Conservation (phyloP, 2,797 vertebrate species). For the Chrosomus eos region DNA sequence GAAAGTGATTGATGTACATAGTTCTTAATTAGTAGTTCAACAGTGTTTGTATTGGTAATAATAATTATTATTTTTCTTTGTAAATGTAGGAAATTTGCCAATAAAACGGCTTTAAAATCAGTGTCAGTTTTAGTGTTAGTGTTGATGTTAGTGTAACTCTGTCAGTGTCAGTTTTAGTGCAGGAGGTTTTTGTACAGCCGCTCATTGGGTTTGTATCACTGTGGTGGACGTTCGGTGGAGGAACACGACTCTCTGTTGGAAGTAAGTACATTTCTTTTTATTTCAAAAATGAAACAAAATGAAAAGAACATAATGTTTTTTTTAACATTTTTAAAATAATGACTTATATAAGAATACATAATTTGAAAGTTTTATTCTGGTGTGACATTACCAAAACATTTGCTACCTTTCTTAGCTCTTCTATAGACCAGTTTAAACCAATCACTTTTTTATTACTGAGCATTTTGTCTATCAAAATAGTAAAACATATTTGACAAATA, state of each 20-base stretch:
- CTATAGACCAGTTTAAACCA: not conserved
- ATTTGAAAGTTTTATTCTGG: not conserved
- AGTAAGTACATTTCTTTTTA: not conserved
- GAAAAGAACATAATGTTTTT: not conserved
- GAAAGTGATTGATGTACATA: not conserved
- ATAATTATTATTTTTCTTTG: not conserved
- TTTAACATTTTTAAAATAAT: not conserved
- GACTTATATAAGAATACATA: not conserved
- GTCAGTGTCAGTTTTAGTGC: not conserved
- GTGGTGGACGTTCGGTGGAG: slow-evolving; percentile 40
- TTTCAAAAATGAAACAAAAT: not conserved
- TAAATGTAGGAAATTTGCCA: not conserved
- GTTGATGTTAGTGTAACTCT: too few species aligned
- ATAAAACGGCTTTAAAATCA: too few species aligned
- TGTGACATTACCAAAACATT: not conserved
- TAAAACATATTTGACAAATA: not conserved
- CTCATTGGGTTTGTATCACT: too few species aligned
- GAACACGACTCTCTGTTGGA: slow-evolving; percentile 41
- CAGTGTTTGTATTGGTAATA: not conserved
- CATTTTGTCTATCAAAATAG: not conserved
- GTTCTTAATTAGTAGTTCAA: not conserved
- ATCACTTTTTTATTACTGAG: not conserved
- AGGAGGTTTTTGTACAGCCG: slow-evolving; percentile 40
- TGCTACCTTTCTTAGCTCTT: not conserved
- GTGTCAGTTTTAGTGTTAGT: too few species aligned